These are phyloP conservation scores for Auanema sp. DNA, from an alignment of 2,888 invertebrate genomes.

Conservation along the genomic window DNA sequence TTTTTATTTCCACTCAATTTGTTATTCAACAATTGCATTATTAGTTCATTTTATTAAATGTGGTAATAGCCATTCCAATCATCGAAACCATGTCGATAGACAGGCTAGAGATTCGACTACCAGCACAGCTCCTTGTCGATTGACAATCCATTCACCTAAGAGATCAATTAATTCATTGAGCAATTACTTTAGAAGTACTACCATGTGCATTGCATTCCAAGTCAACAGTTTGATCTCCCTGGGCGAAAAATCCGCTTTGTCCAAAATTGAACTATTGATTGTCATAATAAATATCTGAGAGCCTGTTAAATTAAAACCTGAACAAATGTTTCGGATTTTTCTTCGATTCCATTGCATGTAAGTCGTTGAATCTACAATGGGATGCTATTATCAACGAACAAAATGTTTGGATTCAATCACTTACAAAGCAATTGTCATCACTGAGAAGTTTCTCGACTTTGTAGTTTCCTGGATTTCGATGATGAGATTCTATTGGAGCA, in stretches of 20 bases:
- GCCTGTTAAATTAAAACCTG: conserved; percentile 4
- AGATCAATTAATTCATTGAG: not conserved
- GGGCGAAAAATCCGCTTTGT: conserved; percentile 4
- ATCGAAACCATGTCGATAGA: not conserved
- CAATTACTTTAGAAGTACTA: not conserved
- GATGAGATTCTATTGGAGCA: conserved; percentile 8
- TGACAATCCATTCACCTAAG: conserved; percentile 2
- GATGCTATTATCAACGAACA: not conserved
- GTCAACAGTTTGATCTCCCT: conserved; percentile 16
- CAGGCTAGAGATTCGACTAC: not conserved
- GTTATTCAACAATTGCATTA: too few species aligned
- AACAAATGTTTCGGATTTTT: conserved; percentile 9
- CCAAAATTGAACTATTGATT: conserved; percentile 13
- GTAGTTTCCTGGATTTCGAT: conserved; percentile 3
- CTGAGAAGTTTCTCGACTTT: conserved; percentile 12
- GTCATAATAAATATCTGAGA: not conserved
- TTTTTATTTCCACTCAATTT: too few species aligned
- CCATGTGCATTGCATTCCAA: conserved; percentile 11
- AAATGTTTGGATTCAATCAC: too few species aligned
- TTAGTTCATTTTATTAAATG: too few species aligned
- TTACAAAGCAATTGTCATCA: conserved; percentile 19
- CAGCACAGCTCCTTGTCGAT: not conserved
- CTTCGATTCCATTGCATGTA: conserved; percentile 9
- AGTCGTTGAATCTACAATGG: conserved; percentile 13
- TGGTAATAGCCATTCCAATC: too few species aligned